Conservation (phyloP, 2,888 invertebrate species). For the Eulithis testata region DNA sequence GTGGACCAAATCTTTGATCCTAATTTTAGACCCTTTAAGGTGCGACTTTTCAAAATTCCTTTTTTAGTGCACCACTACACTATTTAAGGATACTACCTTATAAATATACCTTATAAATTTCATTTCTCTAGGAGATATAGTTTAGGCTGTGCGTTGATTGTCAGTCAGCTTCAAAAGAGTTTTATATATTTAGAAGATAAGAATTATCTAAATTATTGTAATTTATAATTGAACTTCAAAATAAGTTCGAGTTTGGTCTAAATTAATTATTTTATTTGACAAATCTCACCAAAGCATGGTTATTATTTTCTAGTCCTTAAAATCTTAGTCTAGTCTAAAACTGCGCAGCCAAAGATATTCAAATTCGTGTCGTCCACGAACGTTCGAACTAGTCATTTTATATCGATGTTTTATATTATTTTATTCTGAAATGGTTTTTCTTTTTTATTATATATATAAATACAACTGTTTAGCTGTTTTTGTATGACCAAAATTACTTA, state of each 20-base stretch:
- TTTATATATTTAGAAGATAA: too few species aligned
- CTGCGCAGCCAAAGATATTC: conserved; percentile 64
- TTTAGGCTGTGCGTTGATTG: too few species aligned
- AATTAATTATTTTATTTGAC: conserved; percentile 20
- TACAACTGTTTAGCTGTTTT: conserved; percentile 4
- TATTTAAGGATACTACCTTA: too few species aligned
- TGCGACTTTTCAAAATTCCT: too few species aligned
- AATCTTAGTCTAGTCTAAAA: conserved; percentile 58
- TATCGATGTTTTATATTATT: conserved; percentile 22
- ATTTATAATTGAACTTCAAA: not conserved
- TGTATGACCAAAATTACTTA: not conserved
- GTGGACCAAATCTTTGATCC: too few species aligned
- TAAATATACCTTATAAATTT: too few species aligned
- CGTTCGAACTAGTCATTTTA: conserved; percentile 74
- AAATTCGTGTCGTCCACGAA: conserved; percentile 47
- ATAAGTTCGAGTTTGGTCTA: not conserved
- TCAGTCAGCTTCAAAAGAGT: too few species aligned
- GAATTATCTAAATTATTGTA: too few species aligned
- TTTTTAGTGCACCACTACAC: too few species aligned
- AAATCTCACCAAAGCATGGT: conserved; percentile 51
- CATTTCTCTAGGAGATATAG: too few species aligned
- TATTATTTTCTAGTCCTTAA: conserved; percentile 39
- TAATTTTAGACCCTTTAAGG: too few species aligned
- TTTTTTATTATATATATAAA: conserved; percentile 22
- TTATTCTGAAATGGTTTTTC: conserved; percentile 10